Percentiles rank a stretch among this genome's conserved stretches.
These are phyloP conservation scores for Platorchestia sp. DNA, from an alignment of 1,140 invertebrate species.

Conservation along the genomic window DNA sequence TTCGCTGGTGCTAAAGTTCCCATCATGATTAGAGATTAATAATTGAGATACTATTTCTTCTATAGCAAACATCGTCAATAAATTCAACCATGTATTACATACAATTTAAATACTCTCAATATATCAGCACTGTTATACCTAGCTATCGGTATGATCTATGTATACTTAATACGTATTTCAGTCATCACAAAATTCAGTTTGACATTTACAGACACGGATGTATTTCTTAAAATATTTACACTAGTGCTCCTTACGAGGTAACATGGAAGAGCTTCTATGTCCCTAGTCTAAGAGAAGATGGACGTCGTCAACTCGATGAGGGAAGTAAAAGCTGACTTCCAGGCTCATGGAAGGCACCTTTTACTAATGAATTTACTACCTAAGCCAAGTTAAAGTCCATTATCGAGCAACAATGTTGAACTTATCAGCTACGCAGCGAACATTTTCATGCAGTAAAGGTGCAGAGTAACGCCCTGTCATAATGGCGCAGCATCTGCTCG, in stretches of 20 bases:
- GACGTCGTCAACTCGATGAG: neutral
- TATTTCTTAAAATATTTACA: neutral
- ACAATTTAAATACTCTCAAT: neutral
- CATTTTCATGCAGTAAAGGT: neutral
- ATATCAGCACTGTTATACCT: neutral
- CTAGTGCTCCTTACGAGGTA: neutral
- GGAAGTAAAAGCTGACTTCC: slow-evolving; percentile 6
- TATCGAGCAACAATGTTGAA: neutral
- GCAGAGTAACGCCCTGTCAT: too few species aligned
- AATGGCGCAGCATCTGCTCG: too few species aligned
- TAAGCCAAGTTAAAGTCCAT: neutral
- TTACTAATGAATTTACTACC: neutral
- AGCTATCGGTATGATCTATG: neutral
- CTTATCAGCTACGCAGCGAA: neutral
- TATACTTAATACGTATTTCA: neutral
- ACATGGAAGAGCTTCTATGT: neutral
- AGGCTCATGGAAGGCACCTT: slow-evolving; percentile 5
- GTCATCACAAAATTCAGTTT: neutral
- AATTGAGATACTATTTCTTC: neutral
- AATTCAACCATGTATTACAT: neutral
- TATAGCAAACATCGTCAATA: too few species aligned
- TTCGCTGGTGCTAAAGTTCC: too few species aligned
- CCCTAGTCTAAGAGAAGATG: neutral
- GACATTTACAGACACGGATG: neutral
- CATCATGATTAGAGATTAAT: neutral